Percentiles rank a stretch among this genome's conserved stretches.
These are phyloP conservation scores for Halocynthia roretzi DNA, from an alignment of 23 tunicate genomes.

Conservation along the genomic window DNA sequence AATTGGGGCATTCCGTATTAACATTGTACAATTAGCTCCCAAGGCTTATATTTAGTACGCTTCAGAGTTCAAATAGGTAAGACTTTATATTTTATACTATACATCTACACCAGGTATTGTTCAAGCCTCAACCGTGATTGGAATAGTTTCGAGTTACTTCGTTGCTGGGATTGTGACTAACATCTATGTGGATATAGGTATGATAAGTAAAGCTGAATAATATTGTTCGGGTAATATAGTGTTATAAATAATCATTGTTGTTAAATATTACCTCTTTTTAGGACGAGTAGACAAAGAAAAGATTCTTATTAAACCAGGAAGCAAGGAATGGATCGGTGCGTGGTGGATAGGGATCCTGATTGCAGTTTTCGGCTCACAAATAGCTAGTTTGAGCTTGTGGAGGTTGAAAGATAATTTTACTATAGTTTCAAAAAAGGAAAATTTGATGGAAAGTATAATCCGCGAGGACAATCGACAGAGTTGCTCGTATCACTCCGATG, in stretches of 20 bases:
- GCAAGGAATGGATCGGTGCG: constrained; percentile 35
- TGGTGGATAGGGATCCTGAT: constrained; percentile 42
- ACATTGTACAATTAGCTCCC: background rate
- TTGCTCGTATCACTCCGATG: too few relatives aligned
- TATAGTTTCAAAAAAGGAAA: too few relatives aligned
- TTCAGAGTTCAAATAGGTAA: too few relatives aligned
- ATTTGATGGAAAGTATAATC: too few relatives aligned
- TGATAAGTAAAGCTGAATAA: too few relatives aligned
- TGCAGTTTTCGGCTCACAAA: constrained; percentile 13
- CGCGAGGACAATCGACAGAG: too few relatives aligned
- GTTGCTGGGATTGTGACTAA: constrained; percentile 18
- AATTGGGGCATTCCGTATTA: background rate
- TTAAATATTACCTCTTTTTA: background rate
- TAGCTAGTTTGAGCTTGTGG: too few relatives aligned
- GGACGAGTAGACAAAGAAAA: constrained; percentile 16
- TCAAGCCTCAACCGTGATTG: constrained; percentile 21
- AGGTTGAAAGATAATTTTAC: too few relatives aligned
- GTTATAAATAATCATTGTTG: background rate
- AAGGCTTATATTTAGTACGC: too few relatives aligned
- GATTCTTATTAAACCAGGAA: constrained; percentile 8
- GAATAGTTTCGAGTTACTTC: constrained; percentile 22
- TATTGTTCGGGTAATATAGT: too few relatives aligned
- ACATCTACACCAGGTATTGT: constrained; percentile 9
- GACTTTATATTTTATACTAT: too few relatives aligned
- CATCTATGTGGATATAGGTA: constrained; percentile 31